Percentiles rank a stretch among this genome's conserved stretches.
These are phyloP conservation scores for Trichonephila clavipes DNA, from an alignment of 1,140 invertebrate genomes.

Conservation along the genomic window DNA sequence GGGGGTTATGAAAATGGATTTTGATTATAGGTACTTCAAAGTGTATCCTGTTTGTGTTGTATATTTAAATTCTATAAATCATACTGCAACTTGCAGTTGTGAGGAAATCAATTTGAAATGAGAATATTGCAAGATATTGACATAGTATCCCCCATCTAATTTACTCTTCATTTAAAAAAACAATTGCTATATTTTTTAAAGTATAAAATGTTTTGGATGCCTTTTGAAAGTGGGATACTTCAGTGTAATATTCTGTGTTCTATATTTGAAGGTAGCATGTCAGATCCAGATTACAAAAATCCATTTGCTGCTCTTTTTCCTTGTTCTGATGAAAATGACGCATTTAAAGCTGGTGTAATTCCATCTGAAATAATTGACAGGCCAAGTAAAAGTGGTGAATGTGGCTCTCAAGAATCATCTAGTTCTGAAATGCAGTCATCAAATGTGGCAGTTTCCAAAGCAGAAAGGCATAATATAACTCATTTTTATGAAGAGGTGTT, in stretches of 20 bases:
- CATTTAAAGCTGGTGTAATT: slow-evolving; percentile 76
- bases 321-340: slow-evolving; percentile 80
- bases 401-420: slow-evolving; percentile 5
- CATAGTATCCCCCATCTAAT: too few species aligned
- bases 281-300: slow-evolving; percentile 79
- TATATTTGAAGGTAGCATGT: slow-evolving; percentile 58
- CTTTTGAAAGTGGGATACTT: background rate
- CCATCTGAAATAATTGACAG: slow-evolving; percentile 50
- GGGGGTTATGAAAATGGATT: too few species aligned
- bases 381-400: slow-evolving; percentile 57
- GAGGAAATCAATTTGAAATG: too few species aligned
- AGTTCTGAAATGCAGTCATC: slow-evolving; percentile 55
- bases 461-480: slow-evolving; percentile 79
- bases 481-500: slow-evolving; percentile 85
- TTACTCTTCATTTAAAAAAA: background rate
- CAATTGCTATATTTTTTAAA: background rate
- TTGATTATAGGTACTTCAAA: too few species aligned
- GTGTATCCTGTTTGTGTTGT: too few species aligned
- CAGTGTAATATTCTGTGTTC: background rate
- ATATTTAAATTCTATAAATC: too few species aligned
- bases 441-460: slow-evolving; percentile 20
- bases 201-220: background rate
- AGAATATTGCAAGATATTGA: too few species aligned
- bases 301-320: slow-evolving; percentile 82
- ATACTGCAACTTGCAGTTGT: too few species aligned